Base-by-base conservation (phyloP, 2,888 invertebrate genomes). In the Netelia fuscicornis region DNA sequence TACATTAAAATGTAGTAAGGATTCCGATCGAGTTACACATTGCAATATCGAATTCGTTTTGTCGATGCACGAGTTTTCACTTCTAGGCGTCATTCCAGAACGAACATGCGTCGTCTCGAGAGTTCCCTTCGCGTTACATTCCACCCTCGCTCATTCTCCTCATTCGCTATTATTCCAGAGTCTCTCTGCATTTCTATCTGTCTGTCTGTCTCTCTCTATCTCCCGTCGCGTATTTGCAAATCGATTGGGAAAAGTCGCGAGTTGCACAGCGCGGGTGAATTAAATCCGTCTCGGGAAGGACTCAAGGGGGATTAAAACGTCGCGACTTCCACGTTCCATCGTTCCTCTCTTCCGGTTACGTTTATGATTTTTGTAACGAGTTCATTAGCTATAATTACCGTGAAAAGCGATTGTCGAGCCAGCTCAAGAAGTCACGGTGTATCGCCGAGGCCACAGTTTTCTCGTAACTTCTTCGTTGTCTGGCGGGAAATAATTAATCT, bases 201-300 rank as follows among this genome's bases (percentile, higher is more conserved):
- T 3, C 30, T 62, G 9, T 68, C 58, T 42, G 42, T 30, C 9
- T 48, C 52, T 17, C 11, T 71, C 11, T 30, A 13, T 48, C 70
- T 44, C 58, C 42, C 71, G 52, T 2, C 13, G 48, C 52, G 52
- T 74, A 54, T 62, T 70, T 20, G 20, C 54, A 62, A 75, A 83
- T 83, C 79, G 70, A 75, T 74, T 75, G 79, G n/a, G 56, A 83
- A 83, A 79, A 79, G 62, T 62, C 74, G 83, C 13, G 10, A 42
- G 65, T 44, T 54, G 13, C 67, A 25, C 11, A 20, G 48, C 54
- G 58, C 5, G 58, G 76, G 70, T 56, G 67, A 71, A 71, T 25
- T 20, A 56, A 83, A 74, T 68, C 65, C 52, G 72, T 77, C 71
- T 60, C 17, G 37, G 54, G 20, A 72, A 68, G 23, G 20, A 37